A percentile compares a stretch with the other conserved stretches of the same genome.
phyloP scores from a whole-genome alignment of 2,113 vertebrate genomes.

The Aramus guarauna region DNA sequence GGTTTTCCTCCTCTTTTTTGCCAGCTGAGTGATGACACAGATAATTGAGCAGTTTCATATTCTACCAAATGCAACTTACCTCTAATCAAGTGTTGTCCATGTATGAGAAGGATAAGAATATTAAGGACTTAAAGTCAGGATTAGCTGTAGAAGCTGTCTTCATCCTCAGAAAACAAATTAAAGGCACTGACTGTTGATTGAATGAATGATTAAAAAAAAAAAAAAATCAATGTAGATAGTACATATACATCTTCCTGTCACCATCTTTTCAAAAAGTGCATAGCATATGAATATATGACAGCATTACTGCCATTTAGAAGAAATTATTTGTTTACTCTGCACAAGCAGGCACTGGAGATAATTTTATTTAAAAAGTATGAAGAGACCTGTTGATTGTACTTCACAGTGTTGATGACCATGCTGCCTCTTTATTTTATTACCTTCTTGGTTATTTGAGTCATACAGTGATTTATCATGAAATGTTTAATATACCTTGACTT shows the following conservation, averaged over 20 bases:
- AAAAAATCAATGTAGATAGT: background rate
- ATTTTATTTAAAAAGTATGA: background rate
- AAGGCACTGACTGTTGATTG: background rate
- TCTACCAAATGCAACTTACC: background rate
- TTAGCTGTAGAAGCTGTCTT: conserved; percentile 22
- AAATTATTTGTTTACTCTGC: background rate
- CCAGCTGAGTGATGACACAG: background rate
- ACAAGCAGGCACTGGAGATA: background rate
- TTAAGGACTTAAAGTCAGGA: background rate
- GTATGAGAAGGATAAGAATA: conserved; percentile 30
- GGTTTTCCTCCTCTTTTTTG: background rate
- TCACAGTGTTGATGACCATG: background rate
- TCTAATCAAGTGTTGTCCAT: conserved; percentile 12
- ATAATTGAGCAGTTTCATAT: background rate
- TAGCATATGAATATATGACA: background rate
- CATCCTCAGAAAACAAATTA: conserved; percentile 7
- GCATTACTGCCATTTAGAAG: background rate
- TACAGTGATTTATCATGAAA: background rate
- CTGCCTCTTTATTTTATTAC: background rate
- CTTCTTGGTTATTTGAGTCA: background rate
- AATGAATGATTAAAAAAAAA: background rate
- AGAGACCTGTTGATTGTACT: background rate
- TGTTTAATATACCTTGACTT: background rate
- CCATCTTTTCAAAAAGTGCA: background rate
- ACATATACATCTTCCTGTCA: background rate